Evolutionary conservation across 2,113 vertebrate species (phyloP).

Genomic region (Coturnix japonica): DNA sequence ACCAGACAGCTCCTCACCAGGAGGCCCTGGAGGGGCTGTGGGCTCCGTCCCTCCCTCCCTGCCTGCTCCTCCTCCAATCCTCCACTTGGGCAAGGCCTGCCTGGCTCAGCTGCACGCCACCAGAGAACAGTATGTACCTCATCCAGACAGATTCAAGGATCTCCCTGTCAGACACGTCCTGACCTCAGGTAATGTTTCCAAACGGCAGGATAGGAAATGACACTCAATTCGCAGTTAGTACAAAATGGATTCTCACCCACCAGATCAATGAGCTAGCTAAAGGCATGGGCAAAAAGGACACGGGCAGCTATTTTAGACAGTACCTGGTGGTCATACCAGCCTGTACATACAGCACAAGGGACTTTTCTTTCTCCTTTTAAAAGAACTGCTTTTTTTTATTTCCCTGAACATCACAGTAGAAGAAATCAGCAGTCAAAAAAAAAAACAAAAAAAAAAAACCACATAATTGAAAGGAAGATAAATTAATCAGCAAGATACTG

Average conservation of each 20-base stretch:
- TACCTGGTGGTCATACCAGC: neutral
- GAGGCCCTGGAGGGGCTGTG: too few relatives aligned
- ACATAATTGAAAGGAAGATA: neutral
- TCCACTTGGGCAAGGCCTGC: neutral
- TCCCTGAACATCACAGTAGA: neutral
- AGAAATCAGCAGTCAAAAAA: neutral
- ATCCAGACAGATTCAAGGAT: neutral
- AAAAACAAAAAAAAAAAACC: neutral
- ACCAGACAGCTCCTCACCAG: neutral
- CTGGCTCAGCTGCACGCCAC: fast-evolving
- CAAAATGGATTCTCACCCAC: neutral
- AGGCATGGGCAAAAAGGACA: neutral
- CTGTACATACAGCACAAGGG: fast-evolving
- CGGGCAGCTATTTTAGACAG: neutral
- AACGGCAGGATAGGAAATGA: neutral
- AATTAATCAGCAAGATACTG: neutral
- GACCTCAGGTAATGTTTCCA: neutral
- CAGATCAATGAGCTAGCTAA: neutral
- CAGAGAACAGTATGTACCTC: neutral
- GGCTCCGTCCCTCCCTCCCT: neutral
- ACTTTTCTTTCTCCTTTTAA: neutral
- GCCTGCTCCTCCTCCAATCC: neutral
- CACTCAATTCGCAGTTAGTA: neutral
- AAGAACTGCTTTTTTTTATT: neutral
- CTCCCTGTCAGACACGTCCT: neutral